These are phyloP conservation scores for Agrochola lychnidis DNA, from an alignment of 2,888 invertebrate species.

Conservation along the genomic window DNA sequence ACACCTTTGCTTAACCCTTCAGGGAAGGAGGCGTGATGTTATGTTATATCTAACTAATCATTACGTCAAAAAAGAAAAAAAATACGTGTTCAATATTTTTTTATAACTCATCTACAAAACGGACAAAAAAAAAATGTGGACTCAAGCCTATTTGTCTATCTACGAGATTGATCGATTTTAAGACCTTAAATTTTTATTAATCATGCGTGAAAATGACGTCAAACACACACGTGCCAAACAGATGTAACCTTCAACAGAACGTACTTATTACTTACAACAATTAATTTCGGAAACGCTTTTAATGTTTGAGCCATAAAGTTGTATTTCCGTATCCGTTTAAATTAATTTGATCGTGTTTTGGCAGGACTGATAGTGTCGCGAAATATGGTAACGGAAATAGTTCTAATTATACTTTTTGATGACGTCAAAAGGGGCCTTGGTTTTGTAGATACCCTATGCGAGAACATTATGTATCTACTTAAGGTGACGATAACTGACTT, in stretches of 20 bases:
- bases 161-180: neutral
- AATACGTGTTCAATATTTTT: no score
- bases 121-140: no score
- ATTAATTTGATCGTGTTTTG: slow-evolving; percentile 14
- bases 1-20: no score
- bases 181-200: slow-evolving; percentile 13
- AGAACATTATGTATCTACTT: neutral
- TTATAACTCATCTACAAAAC: no score
- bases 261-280: slow-evolving; percentile 6
- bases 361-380: slow-evolving; percentile 15
- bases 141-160: neutral
- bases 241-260: slow-evolving; percentile 18
- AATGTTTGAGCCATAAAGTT: slow-evolving; percentile 15
- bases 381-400: slow-evolving; percentile 28
- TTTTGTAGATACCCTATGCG: neutral
- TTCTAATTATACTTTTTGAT: neutral
- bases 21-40: no score
- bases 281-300: slow-evolving; percentile 35
- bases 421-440: slow-evolving; percentile 21
- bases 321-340: slow-evolving; percentile 34
- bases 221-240: neutral
- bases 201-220: slow-evolving; percentile 6
- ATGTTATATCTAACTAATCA: no score
- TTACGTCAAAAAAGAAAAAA: no score
- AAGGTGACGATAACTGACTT: no score